Percentiles rank a stretch among this genome's conserved stretches.
phyloP scores from a whole-genome alignment of 2,888 invertebrate species.

The Pyrrhia umbra region DNA sequence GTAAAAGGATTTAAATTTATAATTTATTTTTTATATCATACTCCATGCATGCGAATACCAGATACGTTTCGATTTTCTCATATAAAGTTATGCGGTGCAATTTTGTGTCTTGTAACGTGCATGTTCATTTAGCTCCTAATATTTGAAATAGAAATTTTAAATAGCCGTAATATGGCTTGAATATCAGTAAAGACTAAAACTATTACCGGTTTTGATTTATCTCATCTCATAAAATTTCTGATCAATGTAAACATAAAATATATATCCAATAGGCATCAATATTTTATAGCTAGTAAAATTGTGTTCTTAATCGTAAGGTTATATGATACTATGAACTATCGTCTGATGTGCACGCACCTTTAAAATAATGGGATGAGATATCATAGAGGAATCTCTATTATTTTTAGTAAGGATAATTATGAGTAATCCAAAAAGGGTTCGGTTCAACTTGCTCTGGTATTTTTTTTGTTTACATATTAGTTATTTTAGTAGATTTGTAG shows the following conservation, averaged over 20 bases:
- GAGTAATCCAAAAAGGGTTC: constrained; percentile 33
- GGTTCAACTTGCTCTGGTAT: constrained; percentile 17
- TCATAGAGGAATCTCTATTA: constrained; percentile 23
- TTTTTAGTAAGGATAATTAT: constrained; percentile 40
- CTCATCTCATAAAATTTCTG: not conserved
- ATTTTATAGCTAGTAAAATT: constrained; percentile 16
- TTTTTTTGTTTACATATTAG: no score
- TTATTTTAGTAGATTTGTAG: constrained; percentile 13
- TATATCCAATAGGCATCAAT: not conserved
- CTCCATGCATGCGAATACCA: no score
- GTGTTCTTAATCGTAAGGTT: constrained; percentile 4
- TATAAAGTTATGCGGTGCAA: no score
- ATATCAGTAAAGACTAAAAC: not conserved
- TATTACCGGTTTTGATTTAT: not conserved
- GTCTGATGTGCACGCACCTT: constrained; percentile 25
- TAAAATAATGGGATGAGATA: constrained; percentile 23
- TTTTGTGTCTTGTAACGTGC: no score
- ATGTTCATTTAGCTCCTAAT: no score
- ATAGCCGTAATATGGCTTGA: not conserved
- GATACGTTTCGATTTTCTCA: no score
- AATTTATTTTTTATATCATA: no score
- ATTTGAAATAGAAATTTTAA: no score
- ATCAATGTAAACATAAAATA: constrained; percentile 10
- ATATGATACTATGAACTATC: constrained; percentile 3
- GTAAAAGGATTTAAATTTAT: no score